Conservation (phyloP, 1,140 invertebrate species). For the Leptinotarsa texana region DNA sequence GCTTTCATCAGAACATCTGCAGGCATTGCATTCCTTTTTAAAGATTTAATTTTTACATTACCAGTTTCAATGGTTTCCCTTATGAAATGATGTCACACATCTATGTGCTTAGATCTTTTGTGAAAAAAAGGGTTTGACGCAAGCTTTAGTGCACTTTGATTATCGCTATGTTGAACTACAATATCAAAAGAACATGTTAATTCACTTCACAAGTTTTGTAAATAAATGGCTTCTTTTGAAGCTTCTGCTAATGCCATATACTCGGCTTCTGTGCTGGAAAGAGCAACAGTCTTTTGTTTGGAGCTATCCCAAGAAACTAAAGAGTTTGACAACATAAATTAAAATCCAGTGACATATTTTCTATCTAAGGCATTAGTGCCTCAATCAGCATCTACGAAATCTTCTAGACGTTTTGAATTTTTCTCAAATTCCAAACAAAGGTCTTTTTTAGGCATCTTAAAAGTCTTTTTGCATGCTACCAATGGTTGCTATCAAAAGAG, state of each 20-base stretch:
- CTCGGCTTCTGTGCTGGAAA: not conserved
- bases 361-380: not conserved
- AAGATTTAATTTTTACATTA: too few species aligned
- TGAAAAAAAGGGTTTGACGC: not conserved
- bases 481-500: too few species aligned
- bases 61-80: too few species aligned
- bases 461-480: too few species aligned
- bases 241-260: not conserved
- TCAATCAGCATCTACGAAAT: not conserved
- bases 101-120: not conserved
- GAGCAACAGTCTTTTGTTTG: not conserved
- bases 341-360: not conserved
- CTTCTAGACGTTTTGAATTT: not conserved
- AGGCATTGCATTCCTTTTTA: too few species aligned
- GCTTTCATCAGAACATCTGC: too few species aligned
- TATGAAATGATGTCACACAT: too few species aligned
- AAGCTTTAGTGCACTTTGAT: not conserved
- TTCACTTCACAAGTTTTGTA: not conserved
- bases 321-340: not conserved
- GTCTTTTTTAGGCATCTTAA: not conserved
- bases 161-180: not conserved
- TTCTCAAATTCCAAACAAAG: not conserved
- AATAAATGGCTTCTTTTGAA: not conserved
- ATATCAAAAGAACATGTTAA: not conserved
- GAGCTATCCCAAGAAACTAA: not conserved